Evolutionary conservation across 2,888 invertebrate genomes (phyloP).

Genomic region (Cecidostiba fungosa): DNA sequence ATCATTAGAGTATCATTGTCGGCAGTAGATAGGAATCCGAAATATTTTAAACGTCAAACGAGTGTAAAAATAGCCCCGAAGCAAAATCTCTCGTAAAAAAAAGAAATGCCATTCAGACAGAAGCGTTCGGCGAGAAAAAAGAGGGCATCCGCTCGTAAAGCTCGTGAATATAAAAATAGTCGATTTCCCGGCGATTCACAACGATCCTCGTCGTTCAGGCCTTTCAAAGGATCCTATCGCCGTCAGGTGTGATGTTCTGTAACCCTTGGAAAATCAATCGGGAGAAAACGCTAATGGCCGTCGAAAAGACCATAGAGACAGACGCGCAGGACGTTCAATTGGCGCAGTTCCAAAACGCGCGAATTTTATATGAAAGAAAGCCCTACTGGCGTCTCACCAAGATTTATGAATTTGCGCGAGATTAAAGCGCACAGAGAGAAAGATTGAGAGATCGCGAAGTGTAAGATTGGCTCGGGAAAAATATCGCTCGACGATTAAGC

Average conservation of each 20-base stretch:
- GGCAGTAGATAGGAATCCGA: background rate
- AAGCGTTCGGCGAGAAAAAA: background rate
- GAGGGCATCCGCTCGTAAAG: background rate
- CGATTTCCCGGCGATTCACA: background rate
- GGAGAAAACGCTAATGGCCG: background rate
- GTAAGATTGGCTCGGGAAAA: background rate
- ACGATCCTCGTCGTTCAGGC: background rate
- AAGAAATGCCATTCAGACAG: background rate
- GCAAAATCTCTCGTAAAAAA: background rate
- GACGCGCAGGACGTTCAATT: constrained; percentile 31
- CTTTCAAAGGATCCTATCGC: background rate
- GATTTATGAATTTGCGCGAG: constrained; percentile 50
- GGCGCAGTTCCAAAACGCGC: constrained; percentile 33
- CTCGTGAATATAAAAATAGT: background rate
- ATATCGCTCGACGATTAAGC: background rate
- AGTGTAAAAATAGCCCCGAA: background rate
- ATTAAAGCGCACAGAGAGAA: constrained; percentile 17
- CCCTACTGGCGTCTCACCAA: constrained; percentile 45
- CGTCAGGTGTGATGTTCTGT: background rate
- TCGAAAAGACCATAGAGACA: background rate
- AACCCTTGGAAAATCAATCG: background rate
- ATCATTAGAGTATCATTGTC: background rate
- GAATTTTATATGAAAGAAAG: constrained; percentile 40
- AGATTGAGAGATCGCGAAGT: constrained; percentile 28
- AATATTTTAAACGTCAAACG: constrained; percentile 1